A percentile compares a stretch with the other conserved stretches of the same genome.
Conservation (phyloP, 2,113 vertebrate species). For the Rattus rattus region DNA sequence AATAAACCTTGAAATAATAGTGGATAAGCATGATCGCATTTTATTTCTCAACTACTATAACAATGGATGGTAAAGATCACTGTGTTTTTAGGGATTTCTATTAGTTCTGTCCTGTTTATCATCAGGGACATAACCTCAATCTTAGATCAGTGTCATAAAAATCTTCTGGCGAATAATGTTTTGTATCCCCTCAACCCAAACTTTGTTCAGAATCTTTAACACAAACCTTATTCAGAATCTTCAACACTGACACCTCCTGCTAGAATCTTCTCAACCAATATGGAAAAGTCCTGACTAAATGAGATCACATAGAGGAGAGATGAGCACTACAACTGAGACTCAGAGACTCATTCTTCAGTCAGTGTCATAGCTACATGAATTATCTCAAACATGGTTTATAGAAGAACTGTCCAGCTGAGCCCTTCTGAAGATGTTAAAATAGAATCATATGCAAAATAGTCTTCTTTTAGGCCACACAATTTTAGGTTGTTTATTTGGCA, state of each 20-base stretch:
- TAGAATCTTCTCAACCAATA: background rate
- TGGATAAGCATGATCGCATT: background rate
- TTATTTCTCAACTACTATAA: background rate
- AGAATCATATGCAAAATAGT: background rate
- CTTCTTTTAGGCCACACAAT: background rate
- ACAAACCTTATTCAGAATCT: background rate
- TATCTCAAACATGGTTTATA: background rate
- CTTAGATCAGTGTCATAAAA: background rate
- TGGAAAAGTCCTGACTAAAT: background rate
- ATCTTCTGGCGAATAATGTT: background rate
- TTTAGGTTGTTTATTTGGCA: background rate
- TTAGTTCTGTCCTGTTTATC: background rate
- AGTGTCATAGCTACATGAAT: background rate
- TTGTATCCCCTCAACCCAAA: background rate
- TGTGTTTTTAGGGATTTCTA: background rate
- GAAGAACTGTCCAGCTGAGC: background rate
- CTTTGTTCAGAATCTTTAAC: background rate
- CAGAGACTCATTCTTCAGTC: background rate
- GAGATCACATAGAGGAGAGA: background rate
- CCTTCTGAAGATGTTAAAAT: slow-evolving; percentile 18
- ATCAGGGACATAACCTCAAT: background rate
- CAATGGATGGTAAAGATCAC: background rate
- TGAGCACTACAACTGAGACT: background rate
- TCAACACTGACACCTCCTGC: background rate
- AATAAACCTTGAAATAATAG: slow-evolving; percentile 1